A percentile compares a stretch with the other conserved stretches of the same genome.
phyloP scores from a whole-genome alignment of 2,113 vertebrate species.

The Urocolius indicus region DNA sequence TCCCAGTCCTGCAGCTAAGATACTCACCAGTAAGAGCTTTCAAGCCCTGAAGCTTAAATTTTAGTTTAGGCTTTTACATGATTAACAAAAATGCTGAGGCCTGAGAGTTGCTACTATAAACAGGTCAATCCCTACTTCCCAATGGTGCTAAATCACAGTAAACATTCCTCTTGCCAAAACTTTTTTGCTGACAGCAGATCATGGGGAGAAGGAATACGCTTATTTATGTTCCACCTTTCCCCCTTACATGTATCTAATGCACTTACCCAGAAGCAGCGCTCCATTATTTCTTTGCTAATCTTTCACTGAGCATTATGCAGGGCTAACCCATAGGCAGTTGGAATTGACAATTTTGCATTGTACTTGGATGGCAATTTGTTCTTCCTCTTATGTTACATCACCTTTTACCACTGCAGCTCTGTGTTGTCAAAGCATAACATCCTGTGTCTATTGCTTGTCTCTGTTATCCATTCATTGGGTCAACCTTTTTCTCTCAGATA shows the following conservation, averaged over 20 bases:
- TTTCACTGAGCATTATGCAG: neutral
- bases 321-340: neutral
- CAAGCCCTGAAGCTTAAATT: neutral
- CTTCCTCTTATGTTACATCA: neutral
- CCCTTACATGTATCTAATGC: neutral
- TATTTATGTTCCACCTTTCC: neutral
- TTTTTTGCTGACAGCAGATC: neutral
- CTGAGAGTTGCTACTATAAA: neutral
- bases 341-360: neutral
- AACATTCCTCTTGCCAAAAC: neutral
- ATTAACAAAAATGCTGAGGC: constrained; percentile 29
- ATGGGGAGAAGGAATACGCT: neutral
- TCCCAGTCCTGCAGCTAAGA: neutral
- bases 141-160: constrained; percentile 4
- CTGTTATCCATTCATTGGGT: accelerated
- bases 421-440: neutral
- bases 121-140: neutral
- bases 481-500: neutral
- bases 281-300: neutral
- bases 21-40: neutral
- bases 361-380: neutral
- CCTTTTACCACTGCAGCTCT: neutral
- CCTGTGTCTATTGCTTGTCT: neutral
- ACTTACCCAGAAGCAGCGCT: neutral
- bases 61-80: neutral